These are phyloP conservation scores for Polylopha cassiicola DNA, from an alignment of 2,888 invertebrate genomes.

Conservation along the genomic window DNA sequence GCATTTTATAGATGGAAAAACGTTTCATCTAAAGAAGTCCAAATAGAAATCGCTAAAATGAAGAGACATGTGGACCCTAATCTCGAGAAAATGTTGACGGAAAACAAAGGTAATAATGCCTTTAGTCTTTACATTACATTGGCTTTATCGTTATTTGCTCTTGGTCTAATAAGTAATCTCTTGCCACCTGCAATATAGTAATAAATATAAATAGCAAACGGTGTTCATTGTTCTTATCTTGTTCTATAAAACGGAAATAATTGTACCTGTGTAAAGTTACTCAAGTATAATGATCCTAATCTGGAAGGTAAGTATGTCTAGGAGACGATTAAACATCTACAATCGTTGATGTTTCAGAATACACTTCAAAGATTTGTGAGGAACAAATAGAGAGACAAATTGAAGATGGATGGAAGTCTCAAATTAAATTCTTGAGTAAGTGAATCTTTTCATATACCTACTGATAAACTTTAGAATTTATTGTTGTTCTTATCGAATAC, in stretches of 20 bases:
- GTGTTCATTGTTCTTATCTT: too few relatives aligned
- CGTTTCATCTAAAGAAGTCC: slow-evolving; percentile 42
- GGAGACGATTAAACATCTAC: neutral
- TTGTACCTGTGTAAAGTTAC: too few relatives aligned
- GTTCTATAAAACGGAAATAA: too few relatives aligned
- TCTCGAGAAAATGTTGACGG: slow-evolving; percentile 34
- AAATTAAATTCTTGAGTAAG: slow-evolving; percentile 48
- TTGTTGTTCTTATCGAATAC: too few relatives aligned
- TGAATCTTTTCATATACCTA: slow-evolving; percentile 9
- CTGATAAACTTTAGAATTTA: too few relatives aligned
- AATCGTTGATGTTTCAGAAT: slow-evolving; percentile 33
- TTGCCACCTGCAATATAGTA: too few relatives aligned
- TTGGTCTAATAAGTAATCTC: too few relatives aligned
- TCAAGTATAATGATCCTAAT: too few relatives aligned
- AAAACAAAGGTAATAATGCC: slow-evolving; percentile 35
- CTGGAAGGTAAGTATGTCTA: neutral
- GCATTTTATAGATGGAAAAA: slow-evolving; percentile 44
- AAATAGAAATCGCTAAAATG: slow-evolving; percentile 45
- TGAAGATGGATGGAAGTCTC: slow-evolving; percentile 28
- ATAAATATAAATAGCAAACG: too few relatives aligned
- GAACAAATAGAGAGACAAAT: slow-evolving; percentile 31
- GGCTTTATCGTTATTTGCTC: too few relatives aligned
- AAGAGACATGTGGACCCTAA: slow-evolving; percentile 42
- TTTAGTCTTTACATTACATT: too few relatives aligned
- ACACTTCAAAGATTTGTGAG: slow-evolving; percentile 26